These are phyloP conservation scores for Ophion slaviceki DNA, from an alignment of 2,888 invertebrate species.

Conservation along the genomic window DNA sequence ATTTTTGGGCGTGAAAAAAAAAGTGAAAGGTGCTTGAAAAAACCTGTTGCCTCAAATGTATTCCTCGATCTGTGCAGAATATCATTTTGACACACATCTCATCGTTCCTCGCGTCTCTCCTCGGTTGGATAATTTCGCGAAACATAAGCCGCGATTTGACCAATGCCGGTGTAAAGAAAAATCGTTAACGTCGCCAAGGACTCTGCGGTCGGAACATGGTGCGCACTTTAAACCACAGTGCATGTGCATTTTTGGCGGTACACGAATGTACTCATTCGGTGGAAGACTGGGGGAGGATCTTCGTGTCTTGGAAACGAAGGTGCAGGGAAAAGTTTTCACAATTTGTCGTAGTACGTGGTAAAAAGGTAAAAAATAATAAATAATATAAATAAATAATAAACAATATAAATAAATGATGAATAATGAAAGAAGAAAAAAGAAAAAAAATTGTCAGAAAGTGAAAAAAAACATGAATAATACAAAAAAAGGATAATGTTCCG, in stretches of 20 bases:
- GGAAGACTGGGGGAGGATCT: not conserved
- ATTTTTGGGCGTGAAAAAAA: slow-evolving; percentile 50
- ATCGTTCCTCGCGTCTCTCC: slow-evolving; percentile 11
- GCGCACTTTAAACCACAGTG: slow-evolving; percentile 34
- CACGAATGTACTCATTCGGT: slow-evolving; percentile 29
- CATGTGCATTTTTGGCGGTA: slow-evolving; percentile 41
- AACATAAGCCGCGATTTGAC: slow-evolving; percentile 45
- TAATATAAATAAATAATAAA: too few relatives aligned
- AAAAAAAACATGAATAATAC: too few relatives aligned
- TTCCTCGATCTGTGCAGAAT: slow-evolving; percentile 42
- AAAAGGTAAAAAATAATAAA: too few relatives aligned
- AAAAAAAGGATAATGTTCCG: too few relatives aligned
- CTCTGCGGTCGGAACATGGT: slow-evolving; percentile 31
- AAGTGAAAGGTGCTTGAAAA: slow-evolving; percentile 61
- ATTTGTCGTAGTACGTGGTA: too few relatives aligned
- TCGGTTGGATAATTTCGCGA: slow-evolving; percentile 27
- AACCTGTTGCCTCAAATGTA: slow-evolving; percentile 58
- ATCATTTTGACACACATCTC: slow-evolving; percentile 42
- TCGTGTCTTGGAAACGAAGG: slow-evolving; percentile 40
- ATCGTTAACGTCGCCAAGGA: slow-evolving; percentile 56
- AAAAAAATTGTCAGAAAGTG: too few relatives aligned
- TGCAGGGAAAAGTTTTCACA: slow-evolving; percentile 36
- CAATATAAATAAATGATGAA: too few relatives aligned
- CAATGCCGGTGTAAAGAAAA: slow-evolving; percentile 37
- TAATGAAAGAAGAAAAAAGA: too few relatives aligned